Conservation (phyloP, 2,797 vertebrate species). For the Periophthalmus magnuspinnatus region DNA sequence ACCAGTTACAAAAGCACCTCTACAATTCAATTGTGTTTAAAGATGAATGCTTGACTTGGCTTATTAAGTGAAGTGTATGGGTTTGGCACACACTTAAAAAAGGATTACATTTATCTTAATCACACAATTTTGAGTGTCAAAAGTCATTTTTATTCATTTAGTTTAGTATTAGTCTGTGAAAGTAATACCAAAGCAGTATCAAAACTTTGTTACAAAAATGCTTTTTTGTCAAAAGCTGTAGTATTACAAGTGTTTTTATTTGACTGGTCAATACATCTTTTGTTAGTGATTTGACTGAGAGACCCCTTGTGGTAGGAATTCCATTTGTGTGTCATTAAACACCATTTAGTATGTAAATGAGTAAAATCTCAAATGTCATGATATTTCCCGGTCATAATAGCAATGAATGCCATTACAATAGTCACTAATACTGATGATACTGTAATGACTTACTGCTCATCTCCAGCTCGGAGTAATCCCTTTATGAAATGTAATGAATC, state of each 20-base stretch:
- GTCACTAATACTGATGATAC: constrained; percentile 14
- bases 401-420: constrained; percentile 10
- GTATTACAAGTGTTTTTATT: not conserved
- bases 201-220: not conserved
- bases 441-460: constrained; percentile 1
- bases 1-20: not conserved
- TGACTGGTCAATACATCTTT: constrained; percentile 4
- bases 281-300: constrained; percentile 2
- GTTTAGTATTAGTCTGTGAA: not conserved
- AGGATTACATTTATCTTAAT: not conserved
- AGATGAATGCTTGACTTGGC: not conserved
- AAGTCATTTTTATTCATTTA: no score
- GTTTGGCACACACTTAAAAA: not conserved
- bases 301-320: constrained; percentile 6
- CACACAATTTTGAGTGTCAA: not conserved
- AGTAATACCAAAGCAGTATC: not conserved
- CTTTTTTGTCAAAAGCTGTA: not conserved
- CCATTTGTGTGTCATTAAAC: constrained; percentile 1
- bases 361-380: constrained; percentile 7
- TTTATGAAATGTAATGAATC: constrained; percentile 14
- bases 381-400: constrained; percentile 9
- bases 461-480: not conserved
- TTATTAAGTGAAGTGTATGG: not conserved
- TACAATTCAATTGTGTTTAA: not conserved
- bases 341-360: constrained; percentile 11